A percentile compares a stretch with the other conserved stretches of the same genome.
Evolutionary conservation across 2,113 vertebrate genomes (phyloP).

Genomic region (Pionites leucogaster): DNA sequence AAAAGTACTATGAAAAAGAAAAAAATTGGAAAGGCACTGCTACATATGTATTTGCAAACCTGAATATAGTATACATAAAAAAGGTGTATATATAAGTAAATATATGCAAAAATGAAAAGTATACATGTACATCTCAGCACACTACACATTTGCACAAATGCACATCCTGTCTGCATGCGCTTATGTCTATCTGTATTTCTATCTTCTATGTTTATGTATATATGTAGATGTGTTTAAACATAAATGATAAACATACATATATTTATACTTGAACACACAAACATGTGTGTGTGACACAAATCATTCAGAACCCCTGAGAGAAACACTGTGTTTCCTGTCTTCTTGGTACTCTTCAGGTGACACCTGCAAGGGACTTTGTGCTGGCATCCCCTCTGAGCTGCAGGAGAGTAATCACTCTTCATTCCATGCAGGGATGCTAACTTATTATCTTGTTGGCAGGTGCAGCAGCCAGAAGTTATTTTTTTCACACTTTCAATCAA

Average conservation of each 20-base stretch:
- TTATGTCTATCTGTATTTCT: neutral
- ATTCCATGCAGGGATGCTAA: neutral
- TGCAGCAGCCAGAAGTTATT: neutral
- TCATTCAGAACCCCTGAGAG: neutral
- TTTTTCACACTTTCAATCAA: neutral
- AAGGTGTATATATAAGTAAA: neutral
- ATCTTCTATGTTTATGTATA: neutral
- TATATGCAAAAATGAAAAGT: neutral
- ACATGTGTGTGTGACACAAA: neutral
- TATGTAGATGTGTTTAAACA: neutral
- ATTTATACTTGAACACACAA: neutral
- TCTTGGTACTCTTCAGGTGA: neutral
- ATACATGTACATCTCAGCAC: neutral
- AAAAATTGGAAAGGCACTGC: neutral
- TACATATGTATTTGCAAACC: neutral
- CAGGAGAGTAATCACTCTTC: neutral
- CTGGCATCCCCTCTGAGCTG: neutral
- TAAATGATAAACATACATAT: neutral
- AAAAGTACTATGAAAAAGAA: neutral
- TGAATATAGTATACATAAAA: neutral
- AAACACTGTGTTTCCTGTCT: neutral
- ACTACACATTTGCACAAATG: neutral
- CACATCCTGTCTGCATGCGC: neutral
- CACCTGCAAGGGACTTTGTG: conserved; percentile 7
- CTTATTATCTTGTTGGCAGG: neutral